Evolutionary conservation across 2,113 vertebrate genomes (phyloP).

Genomic region (Lucifuga dentata): DNA sequence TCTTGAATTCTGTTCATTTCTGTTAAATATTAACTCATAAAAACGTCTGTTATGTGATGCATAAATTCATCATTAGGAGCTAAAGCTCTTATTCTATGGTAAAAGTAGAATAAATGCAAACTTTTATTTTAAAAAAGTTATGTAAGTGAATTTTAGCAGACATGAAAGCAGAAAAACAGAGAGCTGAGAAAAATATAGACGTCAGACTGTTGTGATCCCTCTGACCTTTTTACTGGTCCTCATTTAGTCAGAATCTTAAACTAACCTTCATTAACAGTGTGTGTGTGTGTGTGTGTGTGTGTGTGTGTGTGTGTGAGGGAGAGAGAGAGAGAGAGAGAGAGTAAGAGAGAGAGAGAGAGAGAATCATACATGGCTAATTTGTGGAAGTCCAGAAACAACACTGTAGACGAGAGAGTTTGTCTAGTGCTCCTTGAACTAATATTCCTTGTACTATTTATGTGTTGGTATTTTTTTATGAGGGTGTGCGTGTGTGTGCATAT

Average conservation of each 20-base stretch:
- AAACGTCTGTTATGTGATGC: too few relatives aligned
- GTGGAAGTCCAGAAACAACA: conserved; percentile 65
- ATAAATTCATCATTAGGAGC: too few relatives aligned
- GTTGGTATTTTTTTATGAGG: conserved; percentile 59
- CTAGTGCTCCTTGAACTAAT: conserved; percentile 54
- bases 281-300: conserved; percentile 21
- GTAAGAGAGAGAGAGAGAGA: conserved; percentile 3
- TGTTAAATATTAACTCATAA: too few relatives aligned
- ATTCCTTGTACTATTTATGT: conserved; percentile 62
- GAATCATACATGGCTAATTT: conserved; percentile 60
- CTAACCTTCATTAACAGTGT: conserved; percentile 57
- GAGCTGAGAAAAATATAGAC: conserved; percentile 23
- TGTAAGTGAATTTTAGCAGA: not conserved
- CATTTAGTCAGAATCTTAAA: conserved; percentile 55
- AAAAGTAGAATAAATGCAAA: not conserved
- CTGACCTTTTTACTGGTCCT: conserved; percentile 67
- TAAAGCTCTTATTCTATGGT: too few relatives aligned
- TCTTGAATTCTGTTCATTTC: too few relatives aligned
- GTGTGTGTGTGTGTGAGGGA: conserved; percentile 10
- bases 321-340: conserved; percentile 15
- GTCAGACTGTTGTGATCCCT: conserved; percentile 38
- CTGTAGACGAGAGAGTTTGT: conserved; percentile 31
- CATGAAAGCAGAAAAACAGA: conserved; percentile 28
- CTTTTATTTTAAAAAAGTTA: conserved; percentile 2
- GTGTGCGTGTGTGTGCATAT: conserved; percentile 46